Evolutionary conservation across 2,888 invertebrate species (phyloP).

Genomic region (Acanthosepion pharaonis): DNA sequence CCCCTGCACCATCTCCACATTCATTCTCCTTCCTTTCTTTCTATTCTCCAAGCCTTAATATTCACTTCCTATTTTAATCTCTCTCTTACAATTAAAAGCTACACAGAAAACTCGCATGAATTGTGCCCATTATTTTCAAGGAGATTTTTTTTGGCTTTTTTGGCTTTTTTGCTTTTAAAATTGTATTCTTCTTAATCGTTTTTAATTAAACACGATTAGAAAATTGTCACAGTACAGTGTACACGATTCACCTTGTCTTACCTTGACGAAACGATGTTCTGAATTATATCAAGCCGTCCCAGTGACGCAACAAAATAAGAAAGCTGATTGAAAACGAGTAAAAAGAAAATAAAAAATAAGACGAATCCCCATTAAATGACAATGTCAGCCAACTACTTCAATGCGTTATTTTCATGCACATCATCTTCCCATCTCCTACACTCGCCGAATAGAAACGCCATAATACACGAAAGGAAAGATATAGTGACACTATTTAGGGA

Average conservation of each 20-base stretch:
- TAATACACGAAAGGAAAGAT: background rate
- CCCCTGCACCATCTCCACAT: background rate
- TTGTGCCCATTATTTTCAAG: background rate
- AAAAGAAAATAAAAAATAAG: background rate
- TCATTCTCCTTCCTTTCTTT: background rate
- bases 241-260: background rate
- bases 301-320: background rate
- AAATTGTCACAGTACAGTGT: background rate
- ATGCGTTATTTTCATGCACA: background rate
- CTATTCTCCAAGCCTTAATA: background rate
- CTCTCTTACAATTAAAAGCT: background rate
- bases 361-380: background rate
- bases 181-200: background rate
- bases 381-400: background rate
- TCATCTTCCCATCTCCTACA: no score
- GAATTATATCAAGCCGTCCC: background rate
- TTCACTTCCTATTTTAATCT: background rate
- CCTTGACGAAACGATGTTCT: background rate
- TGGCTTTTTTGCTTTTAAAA: background rate
- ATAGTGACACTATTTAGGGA: no score
- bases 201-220: conserved; percentile 33
- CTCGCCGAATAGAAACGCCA: background rate
- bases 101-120: background rate
- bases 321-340: background rate
- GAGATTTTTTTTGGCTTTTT: background rate